Percentiles rank a stretch among this genome's conserved stretches.
phyloP scores from a whole-genome alignment of 2,888 invertebrate species.

The Neoscelio sp. region DNA sequence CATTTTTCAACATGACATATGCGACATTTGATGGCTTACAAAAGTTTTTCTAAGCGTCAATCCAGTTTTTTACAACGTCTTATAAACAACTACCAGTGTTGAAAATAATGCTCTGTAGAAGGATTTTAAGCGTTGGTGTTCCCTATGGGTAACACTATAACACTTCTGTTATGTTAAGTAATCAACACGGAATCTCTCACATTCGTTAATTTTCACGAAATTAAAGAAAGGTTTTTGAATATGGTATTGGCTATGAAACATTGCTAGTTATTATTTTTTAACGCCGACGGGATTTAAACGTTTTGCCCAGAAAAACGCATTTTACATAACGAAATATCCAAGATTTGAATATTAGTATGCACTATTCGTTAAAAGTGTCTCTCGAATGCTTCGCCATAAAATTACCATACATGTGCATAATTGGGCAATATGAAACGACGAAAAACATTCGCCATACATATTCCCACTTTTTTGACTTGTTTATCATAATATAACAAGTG shows the following conservation, averaged over 20 bases:
- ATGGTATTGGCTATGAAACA: too few species aligned
- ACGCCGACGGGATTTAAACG: background rate
- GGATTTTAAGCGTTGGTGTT: too few species aligned
- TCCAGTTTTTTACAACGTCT: too few species aligned
- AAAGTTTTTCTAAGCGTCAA: too few species aligned
- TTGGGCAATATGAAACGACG: constrained; percentile 27
- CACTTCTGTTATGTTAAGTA: too few species aligned
- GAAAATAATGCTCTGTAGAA: too few species aligned
- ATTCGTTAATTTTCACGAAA: too few species aligned
- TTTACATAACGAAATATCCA: constrained; percentile 29
- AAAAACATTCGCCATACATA: constrained; percentile 54
- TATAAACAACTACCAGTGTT: too few species aligned
- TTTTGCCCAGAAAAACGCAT: background rate
- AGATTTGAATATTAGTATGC: constrained; percentile 60
- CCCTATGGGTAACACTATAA: too few species aligned
- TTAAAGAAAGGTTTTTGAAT: background rate
- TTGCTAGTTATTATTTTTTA: background rate
- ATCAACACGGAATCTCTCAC: too few species aligned
- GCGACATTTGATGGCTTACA: too few species aligned
- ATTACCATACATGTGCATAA: constrained; percentile 65
- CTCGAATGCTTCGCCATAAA: constrained; percentile 56
- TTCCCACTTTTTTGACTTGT: constrained; percentile 46
- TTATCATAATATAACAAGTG: constrained; percentile 14
- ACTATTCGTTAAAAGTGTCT: constrained; percentile 60
- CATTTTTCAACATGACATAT: too few species aligned